Evolutionary conservation across 1,140 invertebrate genomes (phyloP).

Genomic region (Acromyrmex echinatior): DNA sequence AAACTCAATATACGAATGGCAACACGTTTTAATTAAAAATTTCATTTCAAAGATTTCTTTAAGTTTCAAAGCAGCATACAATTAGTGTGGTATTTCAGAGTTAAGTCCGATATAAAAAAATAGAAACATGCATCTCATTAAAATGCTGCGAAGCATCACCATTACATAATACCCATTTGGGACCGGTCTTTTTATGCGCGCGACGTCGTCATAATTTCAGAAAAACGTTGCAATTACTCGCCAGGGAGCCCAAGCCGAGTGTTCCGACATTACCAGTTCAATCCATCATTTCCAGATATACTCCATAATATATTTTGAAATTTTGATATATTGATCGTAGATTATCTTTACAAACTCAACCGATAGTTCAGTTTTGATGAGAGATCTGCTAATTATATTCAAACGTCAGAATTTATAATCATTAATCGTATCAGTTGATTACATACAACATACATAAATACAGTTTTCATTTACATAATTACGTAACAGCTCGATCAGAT

Average conservation of each 20-base stretch:
- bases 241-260: background rate
- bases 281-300: constrained; percentile 22
- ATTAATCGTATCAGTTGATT: constrained; percentile 26
- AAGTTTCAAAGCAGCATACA: background rate
- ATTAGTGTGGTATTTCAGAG: background rate
- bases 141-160: constrained; percentile 59
- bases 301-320: constrained; percentile 26
- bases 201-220: constrained; percentile 44
- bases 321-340: background rate
- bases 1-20: background rate
- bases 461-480: constrained; percentile 8
- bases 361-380: background rate
- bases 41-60: background rate
- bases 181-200: constrained; percentile 68
- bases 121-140: background rate
- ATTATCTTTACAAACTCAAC: background rate
- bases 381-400: background rate
- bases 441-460: background rate
- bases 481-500: background rate
- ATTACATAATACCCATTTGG: constrained; percentile 67
- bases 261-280: background rate
- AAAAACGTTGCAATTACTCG: constrained; percentile 55
- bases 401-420: constrained; percentile 1
- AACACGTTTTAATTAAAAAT: background rate
- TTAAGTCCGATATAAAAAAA: background rate